Base-by-base conservation (phyloP, 2,797 vertebrate species). In the Decapterus maruadsi region DNA sequence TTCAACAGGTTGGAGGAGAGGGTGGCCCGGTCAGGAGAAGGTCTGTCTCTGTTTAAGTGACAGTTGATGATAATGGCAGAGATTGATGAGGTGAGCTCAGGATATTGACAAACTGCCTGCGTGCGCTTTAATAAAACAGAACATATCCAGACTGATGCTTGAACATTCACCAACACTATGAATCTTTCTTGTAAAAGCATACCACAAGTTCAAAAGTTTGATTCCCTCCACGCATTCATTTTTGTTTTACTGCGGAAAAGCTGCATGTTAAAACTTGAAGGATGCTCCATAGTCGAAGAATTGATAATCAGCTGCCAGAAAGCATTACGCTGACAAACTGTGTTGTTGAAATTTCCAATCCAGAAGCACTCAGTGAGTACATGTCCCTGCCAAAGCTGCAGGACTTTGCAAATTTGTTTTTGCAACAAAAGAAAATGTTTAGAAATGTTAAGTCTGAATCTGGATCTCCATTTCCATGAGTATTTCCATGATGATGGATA, bases 1-100 rank as follows among this genome's bases (percentile, higher is more conserved):
- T 43, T 75, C 64, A 78, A 46, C 67, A 63, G 77, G 68, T 79
- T 68, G 59, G 69, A 51, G 19, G 71, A 61, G 71, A 51, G 7
- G 4, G 26, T 1, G 36, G 67, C 65, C 45, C 8, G 2, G 72
- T 64, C 72, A 58, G 57, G 45, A 70, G 53, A 56, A 67, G 55
- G 0, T 51, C 66, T 56, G 70, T 75, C 72, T 68, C 51, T 7
- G 60, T 34, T 8, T 8, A 36, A 36, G 34, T 8, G 34, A 36
- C 34, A 36, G 7, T 36, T 36, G 34, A 36, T 36, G 34, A 63
- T 65, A 79, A 75, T 60, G 73, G 78, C 73, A n/a, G 40, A 14
- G 57, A 78, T 13, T 66, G 46, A 72, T 42, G 1, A 78, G 45
- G 34, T 26, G 72, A 81, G 61, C 53, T 13, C 26, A 29, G 54